Conservation (phyloP, 2,888 invertebrate genomes). For the Plagodis pulveraria region DNA sequence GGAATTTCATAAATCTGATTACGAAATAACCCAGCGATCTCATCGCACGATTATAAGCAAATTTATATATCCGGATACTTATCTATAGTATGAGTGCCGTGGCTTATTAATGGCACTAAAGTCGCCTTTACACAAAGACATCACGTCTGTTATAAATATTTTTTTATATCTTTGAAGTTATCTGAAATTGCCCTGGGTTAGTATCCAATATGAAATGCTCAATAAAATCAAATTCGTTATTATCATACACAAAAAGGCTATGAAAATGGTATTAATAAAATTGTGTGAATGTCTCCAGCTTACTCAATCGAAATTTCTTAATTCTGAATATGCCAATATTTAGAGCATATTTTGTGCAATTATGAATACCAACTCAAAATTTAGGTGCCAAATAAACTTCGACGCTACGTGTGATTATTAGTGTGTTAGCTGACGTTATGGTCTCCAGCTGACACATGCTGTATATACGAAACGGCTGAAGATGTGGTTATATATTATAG, state of each 20-base stretch:
- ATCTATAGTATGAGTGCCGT: slow-evolving; percentile 47
- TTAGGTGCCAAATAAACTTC: too few relatives aligned
- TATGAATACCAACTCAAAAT: too few relatives aligned
- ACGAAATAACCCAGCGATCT: slow-evolving; percentile 47
- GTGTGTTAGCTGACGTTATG: too few relatives aligned
- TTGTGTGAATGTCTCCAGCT: too few relatives aligned
- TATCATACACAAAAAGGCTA: slow-evolving; percentile 4
- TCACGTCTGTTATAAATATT: slow-evolving; percentile 28
- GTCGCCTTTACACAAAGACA: slow-evolving; percentile 25
- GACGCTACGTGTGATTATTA: too few relatives aligned
- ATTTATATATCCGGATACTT: slow-evolving; percentile 42
- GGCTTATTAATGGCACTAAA: slow-evolving; percentile 31
- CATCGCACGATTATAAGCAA: slow-evolving; percentile 47
- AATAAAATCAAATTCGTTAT: slow-evolving; percentile 14
- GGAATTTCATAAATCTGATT: slow-evolving; percentile 51
- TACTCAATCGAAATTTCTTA: too few relatives aligned
- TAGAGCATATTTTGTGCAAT: too few relatives aligned
- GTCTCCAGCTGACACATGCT: too few relatives aligned
- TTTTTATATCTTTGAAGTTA: slow-evolving; percentile 26
- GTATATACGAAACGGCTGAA: too few relatives aligned
- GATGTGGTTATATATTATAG: too few relatives aligned
- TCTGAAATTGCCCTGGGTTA: slow-evolving; percentile 23
- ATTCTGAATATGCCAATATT: too few relatives aligned
- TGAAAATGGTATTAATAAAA: slow-evolving; percentile 11
- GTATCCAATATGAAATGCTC: slow-evolving; percentile 12